Evolutionary conservation across 2,888 invertebrate genomes (phyloP), one percentile per base, ranked within the genome.

Genomic region (Ceriagrion tenellum): DNA sequence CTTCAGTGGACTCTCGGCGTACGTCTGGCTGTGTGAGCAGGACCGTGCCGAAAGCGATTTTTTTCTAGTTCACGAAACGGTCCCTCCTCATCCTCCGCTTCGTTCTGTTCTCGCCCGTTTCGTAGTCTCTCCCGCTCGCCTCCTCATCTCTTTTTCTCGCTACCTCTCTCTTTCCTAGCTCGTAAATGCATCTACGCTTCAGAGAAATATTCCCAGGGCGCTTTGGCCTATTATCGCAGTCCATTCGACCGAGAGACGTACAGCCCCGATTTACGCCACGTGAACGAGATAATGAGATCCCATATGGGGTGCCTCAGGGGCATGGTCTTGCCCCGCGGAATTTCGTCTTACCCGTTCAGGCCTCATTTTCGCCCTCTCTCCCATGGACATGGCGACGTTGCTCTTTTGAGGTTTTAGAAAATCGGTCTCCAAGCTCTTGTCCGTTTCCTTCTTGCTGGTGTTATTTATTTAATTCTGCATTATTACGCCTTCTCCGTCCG

Each of bases 271-370:
- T 81, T 81, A 81, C 81, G 81, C 81, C 81, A 81, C n/a, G 81
- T 35, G 81, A 81, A 81, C 81, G 81, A 81, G 81, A 81, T 81
- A 81, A 81, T 81, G 81, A 81, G 81, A 81, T 81, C 81, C 81
- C 81, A 81, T 81, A 35, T 81, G 81, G 81, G 81, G 81, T 81
- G 81, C 81, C 81, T 18, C 81, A 81, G 35, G 81, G 81, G 35
- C 16, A 30, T 35, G 81, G 35, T 16, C 81, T 81, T 81, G 81
- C 81, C 30, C 81, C 81, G 16, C 81, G 30, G 81, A 35, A 81
- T 35, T 81, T 81, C n/a, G 30, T 35, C 35, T 35, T 69, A 1
- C 81, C 30, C 13, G 12, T n/a, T 4, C 69, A 20, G 69, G 26
- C 81, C 30, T 35, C 81, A 81, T 81, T 81, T 35, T 81, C 35